Evolutionary conservation across 2,113 vertebrate genomes (phyloP), one percentile per base, ranked within the genome.

Genomic region (Perognathus longimembris): DNA sequence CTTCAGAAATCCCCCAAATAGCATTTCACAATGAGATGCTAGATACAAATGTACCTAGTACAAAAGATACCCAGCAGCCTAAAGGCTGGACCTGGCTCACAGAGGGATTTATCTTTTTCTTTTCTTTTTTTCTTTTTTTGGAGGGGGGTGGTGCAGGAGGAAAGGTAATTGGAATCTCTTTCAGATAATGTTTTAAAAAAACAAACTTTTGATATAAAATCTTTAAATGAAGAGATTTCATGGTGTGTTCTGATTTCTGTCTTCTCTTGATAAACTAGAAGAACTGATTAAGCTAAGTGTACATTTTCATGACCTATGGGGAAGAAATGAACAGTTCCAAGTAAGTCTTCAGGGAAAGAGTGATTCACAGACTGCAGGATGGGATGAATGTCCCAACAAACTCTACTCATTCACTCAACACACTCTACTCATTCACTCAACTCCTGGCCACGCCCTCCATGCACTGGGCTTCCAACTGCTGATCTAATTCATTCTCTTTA

Each of bases 191-290:
- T 76, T 76, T n/a, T n/a, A n/a, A 61, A 70, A 66, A 18, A 28
- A 28, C 26, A 80, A 54, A 63, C 9, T 61, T 61, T 61, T 45
- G 32, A 50, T 21, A 12, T 30, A 34, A 88, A 80, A 75, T 70
- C 89, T 93, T 73, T 63, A 59, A 90, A 81, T 61, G 57, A 69
- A 90, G 20, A 85, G n/a, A 4, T 83, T 91, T 91, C 83, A 88
- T 36, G 85, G 54, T 70, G 76, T 84, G 18, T 61, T n/a, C 32
- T 26, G 28, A 80, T 45, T 92, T 74, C 63, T 73, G 22, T 18
- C 15, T 93, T 90, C 70, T 80, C 34, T 66, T 67, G 57, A 92
- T 70, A 78, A 81, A 22, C 28, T 42, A 11, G 69, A 89, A 96
- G 57, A 77, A 32, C 66, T 90, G 9, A 38, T 30, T 42, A 77